Base-by-base conservation (phyloP, 2,797 vertebrate species). In the Gymnothorax reevesii region DNA sequence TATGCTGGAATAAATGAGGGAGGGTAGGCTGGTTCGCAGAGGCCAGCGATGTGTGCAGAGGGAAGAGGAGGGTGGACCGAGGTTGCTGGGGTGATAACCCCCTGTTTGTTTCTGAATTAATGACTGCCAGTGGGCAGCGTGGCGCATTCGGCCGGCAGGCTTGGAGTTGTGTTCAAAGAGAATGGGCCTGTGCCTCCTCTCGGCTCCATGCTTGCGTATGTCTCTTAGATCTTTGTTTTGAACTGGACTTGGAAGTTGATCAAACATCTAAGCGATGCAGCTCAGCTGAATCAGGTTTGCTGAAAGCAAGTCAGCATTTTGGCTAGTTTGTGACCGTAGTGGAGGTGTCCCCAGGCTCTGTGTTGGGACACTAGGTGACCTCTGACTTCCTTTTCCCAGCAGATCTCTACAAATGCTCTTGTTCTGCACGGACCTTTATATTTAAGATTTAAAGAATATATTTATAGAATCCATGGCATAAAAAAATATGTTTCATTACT, bases 71-170 rank as follows among this genome's bases (percentile, higher is more conserved):
- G 66, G 27, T 27, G 49, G 64, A 73, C 49, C 8, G 71, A 84
- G 60, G 83, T 55, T 15, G 27, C 13, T 0, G 2, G 15, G 33
- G 73, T 77, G 0, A 52, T 69, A 25, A 27, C 54, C 54, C 54
- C 64, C 64, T n/a, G 66, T 66, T 49, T 85, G 49, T 57, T 7
- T n/a, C 49, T 27, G 66, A 73, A 75, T 73, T 73, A n/a, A 75
- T 75, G 59, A 73, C 83, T 75, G 42, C n/a, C 25, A 54, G 49
- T 27, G 66, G 22, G 25, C 54, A 57, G 20, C n/a, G 49, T 54
- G 57, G 54, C 54, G 49, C 55, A 27, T 85, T 73, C 57, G 75
- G 33, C 84, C 55, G 0, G 20, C 7, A 69, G 84, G n/a, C 6
- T 57, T 57, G 17, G 79, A 15, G 10, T 52, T 3, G 66, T 13